Evolutionary conservation across 2,797 vertebrate species (phyloP).

Genomic region (Takifugu rubripes): DNA sequence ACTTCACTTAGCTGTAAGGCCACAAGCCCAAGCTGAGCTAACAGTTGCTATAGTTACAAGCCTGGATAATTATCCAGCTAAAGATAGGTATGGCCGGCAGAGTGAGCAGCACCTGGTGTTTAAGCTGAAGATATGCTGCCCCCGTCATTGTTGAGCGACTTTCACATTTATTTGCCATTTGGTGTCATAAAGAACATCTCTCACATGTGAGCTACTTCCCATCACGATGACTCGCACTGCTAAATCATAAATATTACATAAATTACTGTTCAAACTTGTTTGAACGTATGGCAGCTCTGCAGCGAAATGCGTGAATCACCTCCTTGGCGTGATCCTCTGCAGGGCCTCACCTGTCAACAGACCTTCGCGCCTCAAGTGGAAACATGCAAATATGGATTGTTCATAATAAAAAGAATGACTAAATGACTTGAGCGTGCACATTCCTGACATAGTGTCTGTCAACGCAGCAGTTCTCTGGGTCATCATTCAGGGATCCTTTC

Average conservation of each 20-base stretch:
- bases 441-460: constrained; percentile 57
- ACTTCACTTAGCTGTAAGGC: not conserved
- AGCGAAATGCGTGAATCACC: constrained; percentile 36
- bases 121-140: not conserved
- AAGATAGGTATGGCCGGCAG: not conserved
- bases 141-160: not conserved
- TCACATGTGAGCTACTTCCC: not conserved
- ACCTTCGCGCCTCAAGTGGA: constrained; percentile 41
- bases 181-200: constrained; percentile 1
- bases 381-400: constrained; percentile 38
- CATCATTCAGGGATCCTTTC: constrained; percentile 20
- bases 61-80: not conserved
- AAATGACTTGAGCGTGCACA: constrained; percentile 36
- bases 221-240: not conserved
- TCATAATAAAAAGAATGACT: constrained; percentile 13
- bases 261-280: constrained; percentile 53
- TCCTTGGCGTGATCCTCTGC: constrained; percentile 34
- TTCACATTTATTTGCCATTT: not conserved
- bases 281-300: constrained; percentile 38
- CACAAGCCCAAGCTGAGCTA: not conserved
- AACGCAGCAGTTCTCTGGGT: constrained; percentile 22
- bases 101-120: not conserved
- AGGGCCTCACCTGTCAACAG: constrained; percentile 55
- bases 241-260: constrained; percentile 55
- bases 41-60: constrained; percentile 1